Conservation (phyloP, 2,888 invertebrate genomes). For the Cryptophagus acutangulus region DNA sequence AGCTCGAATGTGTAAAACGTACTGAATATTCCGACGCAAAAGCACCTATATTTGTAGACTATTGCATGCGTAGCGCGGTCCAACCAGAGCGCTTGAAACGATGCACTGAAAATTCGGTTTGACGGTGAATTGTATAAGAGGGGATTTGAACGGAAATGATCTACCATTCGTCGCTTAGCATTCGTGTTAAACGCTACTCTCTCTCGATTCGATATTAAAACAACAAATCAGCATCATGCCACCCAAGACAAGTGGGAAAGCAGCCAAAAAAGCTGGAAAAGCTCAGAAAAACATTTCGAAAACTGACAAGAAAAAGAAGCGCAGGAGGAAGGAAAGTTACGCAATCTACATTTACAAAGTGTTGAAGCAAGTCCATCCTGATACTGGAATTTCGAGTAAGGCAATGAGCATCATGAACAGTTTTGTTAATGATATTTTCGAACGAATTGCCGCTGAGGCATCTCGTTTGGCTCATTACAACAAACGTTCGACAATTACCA, state of each 20-base stretch:
- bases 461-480: conserved; percentile 59
- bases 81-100: no score
- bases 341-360: conserved; percentile 61
- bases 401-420: conserved; percentile 72
- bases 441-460: conserved; percentile 64
- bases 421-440: conserved; percentile 70
- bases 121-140: no score
- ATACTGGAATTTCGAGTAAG: conserved; percentile 63
- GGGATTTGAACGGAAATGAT: no score
- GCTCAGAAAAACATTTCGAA: conserved; percentile 56
- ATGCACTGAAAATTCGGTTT: no score
- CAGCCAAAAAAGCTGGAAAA: conserved; percentile 53
- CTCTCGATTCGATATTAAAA: no score
- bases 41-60: no score
- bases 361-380: conserved; percentile 57
- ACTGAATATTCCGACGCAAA: no score
- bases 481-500: conserved; percentile 62
- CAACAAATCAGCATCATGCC: no score
- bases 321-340: conserved; percentile 57
- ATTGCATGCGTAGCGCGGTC: no score
- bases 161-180: no score
- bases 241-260: conserved; percentile 45
- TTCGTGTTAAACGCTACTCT: no score
- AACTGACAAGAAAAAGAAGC: conserved; percentile 55
- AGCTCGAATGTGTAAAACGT: no score